These are phyloP conservation scores for Limanda limanda DNA, from an alignment of 2,113 vertebrate genomes.

Conservation along the genomic window DNA sequence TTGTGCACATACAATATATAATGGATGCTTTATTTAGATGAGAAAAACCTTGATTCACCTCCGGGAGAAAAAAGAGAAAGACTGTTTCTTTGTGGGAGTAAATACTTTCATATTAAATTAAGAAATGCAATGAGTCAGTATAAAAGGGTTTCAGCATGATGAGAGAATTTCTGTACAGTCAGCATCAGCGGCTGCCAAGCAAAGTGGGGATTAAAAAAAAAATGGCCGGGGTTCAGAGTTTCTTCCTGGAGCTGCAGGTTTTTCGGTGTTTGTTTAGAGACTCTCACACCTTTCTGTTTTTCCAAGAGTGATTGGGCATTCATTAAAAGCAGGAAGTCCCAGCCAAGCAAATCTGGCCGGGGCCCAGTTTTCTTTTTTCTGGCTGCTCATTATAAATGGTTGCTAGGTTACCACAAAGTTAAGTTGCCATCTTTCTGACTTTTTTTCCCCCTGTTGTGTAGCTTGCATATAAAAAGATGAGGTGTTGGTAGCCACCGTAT, in stretches of 20 bases:
- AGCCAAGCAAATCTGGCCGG: conserved; percentile 50
- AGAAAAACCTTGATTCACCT: neutral
- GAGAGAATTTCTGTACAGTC: neutral
- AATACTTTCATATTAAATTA: neutral
- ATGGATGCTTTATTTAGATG: neutral
- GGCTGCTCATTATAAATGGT: conserved; percentile 54
- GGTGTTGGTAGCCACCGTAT: neutral
- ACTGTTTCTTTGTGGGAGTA: neutral
- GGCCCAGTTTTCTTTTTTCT: conserved; percentile 23
- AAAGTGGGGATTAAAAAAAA: neutral
- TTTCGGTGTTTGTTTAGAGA: conserved; percentile 7
- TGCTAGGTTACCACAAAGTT: conserved; percentile 52
- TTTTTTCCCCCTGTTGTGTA: conserved; percentile 14
- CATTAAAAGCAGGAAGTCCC: conserved; percentile 47
- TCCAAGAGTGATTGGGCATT: conserved; percentile 44
- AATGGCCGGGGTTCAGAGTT: neutral
- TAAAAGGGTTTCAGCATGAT: conserved; percentile 7
- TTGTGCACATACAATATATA: conserved; percentile 3
- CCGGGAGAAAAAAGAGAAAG: neutral
- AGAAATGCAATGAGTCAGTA: conserved; percentile 3
- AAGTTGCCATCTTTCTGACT: conserved; percentile 52
- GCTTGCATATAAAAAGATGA: neutral
- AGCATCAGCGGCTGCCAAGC: conserved; percentile 7
- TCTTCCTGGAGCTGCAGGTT: conserved; percentile 9
- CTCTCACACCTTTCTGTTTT: conserved; percentile 30